phyloP scores from a whole-genome alignment of 2,113 vertebrate genomes.

The Anseranas semipalmata region DNA sequence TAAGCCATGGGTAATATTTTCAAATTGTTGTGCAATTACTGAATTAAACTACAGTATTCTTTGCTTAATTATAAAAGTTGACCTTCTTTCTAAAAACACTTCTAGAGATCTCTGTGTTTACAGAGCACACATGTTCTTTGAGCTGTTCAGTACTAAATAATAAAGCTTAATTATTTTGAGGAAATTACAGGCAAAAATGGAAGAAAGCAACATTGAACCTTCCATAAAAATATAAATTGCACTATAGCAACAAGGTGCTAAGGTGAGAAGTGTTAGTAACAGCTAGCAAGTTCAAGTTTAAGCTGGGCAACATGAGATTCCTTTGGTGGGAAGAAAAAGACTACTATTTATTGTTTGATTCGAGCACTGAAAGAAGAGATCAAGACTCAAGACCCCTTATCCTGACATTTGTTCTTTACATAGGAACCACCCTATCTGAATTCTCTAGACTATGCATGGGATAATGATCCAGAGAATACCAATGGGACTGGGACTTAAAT shows the following conservation, averaged over 20 bases:
- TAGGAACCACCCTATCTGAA: not conserved
- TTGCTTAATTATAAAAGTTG: conserved; percentile 12
- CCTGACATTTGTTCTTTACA: not conserved
- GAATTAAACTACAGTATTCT: not conserved
- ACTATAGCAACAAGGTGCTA: not conserved
- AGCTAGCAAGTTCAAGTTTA: not conserved
- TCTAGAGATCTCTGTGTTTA: not conserved
- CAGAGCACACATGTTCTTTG: not conserved
- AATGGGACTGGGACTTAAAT: not conserved
- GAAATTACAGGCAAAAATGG: not conserved
- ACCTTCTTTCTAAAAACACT: conserved; percentile 1
- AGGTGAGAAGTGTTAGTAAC: not conserved
- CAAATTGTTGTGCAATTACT: conserved; percentile 28
- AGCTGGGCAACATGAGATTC: not conserved
- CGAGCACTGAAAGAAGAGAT: not conserved
- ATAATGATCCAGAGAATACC: not conserved
- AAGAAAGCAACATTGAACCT: not conserved
- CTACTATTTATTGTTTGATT: not conserved
- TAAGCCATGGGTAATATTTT: not conserved
- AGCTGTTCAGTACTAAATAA: not conserved
- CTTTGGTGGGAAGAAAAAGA: not conserved
- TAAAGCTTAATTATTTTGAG: not conserved
- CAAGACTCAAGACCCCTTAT: not conserved
- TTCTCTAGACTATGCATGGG: not conserved
- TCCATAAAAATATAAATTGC: not conserved